phyloP scores from a whole-genome alignment of 2,888 invertebrate species.

The Thereva unica region DNA sequence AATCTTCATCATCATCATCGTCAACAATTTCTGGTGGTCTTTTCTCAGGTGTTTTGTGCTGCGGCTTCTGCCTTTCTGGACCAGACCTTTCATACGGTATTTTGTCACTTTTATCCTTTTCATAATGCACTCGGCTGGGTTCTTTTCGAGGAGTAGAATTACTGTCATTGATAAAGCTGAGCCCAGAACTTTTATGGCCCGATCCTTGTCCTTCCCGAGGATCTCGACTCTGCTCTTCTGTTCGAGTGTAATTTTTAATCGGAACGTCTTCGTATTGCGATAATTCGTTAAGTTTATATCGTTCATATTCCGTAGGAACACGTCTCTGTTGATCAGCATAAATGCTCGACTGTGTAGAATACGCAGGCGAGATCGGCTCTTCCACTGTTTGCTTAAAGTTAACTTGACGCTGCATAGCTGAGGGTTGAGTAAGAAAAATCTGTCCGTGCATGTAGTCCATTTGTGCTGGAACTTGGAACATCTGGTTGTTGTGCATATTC shows the following conservation, averaged over 20 bases:
- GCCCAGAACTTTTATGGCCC: conserved; percentile 12
- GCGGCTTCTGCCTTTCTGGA: conserved; percentile 30
- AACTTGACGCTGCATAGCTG: conserved; percentile 28
- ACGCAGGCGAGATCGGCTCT: conserved; percentile 31
- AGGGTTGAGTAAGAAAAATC: conserved; percentile 36
- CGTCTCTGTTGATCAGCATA: conserved; percentile 37
- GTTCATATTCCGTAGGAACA: conserved; percentile 38
- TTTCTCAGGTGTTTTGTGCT: conserved; percentile 36
- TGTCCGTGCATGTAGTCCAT: conserved; percentile 33
- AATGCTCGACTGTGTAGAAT: conserved; percentile 33
- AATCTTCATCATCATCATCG: conserved; percentile 36
- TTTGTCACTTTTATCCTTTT: conserved; percentile 1
- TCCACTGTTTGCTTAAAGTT: conserved; percentile 38
- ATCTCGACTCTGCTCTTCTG: conserved; percentile 32
- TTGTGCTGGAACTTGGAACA: conserved; percentile 36
- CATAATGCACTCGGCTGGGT: neutral
- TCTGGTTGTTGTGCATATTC: conserved; percentile 20
- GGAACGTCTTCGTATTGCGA: no score
- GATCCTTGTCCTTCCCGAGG: conserved; percentile 29
- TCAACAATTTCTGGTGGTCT: conserved; percentile 36
- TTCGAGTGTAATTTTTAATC: neutral
- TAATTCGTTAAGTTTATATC: conserved; percentile 23
- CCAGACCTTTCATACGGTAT: conserved; percentile 30
- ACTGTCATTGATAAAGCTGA: neutral
- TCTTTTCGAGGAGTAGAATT: conserved; percentile 9